phyloP scores from a whole-genome alignment of 2,113 vertebrate species.

The Brienomyrus brachyistius region DNA sequence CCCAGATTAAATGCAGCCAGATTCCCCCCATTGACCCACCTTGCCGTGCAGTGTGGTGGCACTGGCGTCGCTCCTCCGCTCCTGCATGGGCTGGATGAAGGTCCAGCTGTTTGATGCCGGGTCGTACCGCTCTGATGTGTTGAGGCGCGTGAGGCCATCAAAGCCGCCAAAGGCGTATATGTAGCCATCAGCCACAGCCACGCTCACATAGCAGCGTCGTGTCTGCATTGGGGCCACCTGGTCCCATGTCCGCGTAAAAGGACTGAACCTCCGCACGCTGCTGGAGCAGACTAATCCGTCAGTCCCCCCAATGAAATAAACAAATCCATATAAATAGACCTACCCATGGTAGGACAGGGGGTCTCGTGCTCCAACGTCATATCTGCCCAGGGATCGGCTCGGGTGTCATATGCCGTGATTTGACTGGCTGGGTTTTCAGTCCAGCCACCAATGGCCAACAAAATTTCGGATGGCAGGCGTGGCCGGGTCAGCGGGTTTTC shows the following conservation, averaged over 20 bases:
- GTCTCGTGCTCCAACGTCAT: slow-evolving; percentile 53
- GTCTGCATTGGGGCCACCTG: slow-evolving; percentile 48
- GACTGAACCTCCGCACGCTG: slow-evolving; percentile 65
- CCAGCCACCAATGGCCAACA: slow-evolving; percentile 59
- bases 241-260: slow-evolving; percentile 59
- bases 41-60: not conserved
- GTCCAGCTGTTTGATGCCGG: slow-evolving; percentile 74
- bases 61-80: slow-evolving; percentile 57
- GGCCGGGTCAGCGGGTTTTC: slow-evolving; percentile 45
- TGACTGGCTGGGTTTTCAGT: slow-evolving; percentile 54
- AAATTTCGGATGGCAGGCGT: not conserved
- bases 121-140: slow-evolving; percentile 63
- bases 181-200: not conserved
- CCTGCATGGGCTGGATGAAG: slow-evolving; percentile 65
- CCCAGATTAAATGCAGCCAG: not conserved
- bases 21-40: slow-evolving; percentile 57
- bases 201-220: not conserved
- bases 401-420: not conserved
- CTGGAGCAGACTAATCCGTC: slow-evolving; percentile 66
- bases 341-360: slow-evolving; percentile 65
- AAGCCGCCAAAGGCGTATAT: not conserved
- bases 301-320: slow-evolving; percentile 71
- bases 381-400: slow-evolving; percentile 51
- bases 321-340: slow-evolving; percentile 29
- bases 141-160: slow-evolving; percentile 54